These are phyloP conservation scores for Herpetotheres cachinnans DNA, from an alignment of 2,113 vertebrate species.

Conservation along the genomic window DNA sequence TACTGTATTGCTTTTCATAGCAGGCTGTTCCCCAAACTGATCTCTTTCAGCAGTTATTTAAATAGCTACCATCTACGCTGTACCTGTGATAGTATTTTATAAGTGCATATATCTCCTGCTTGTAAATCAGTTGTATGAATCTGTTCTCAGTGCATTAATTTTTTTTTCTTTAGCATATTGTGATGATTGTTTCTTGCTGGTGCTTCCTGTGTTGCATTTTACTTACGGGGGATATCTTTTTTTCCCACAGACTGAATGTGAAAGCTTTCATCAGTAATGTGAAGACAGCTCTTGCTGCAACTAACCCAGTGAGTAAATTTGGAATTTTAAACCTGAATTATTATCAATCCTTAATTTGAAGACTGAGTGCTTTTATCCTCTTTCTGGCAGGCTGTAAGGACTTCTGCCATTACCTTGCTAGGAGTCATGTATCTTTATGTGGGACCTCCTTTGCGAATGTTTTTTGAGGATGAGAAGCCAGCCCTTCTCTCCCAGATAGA, in stretches of 20 bases:
- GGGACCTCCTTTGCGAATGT: constrained; percentile 92
- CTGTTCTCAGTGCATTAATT: background rate
- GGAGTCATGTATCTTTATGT: constrained; percentile 96
- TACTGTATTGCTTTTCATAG: background rate
- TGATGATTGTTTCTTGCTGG: background rate
- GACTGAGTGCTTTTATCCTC: constrained; percentile 14
- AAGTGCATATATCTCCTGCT: background rate
- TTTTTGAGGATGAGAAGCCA: constrained; percentile 98
- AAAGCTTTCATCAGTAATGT: constrained; percentile 97
- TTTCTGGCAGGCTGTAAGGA: constrained; percentile 85
- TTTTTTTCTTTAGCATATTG: background rate
- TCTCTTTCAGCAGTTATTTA: background rate
- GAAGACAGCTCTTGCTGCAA: constrained; percentile 94
- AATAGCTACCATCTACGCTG: background rate
- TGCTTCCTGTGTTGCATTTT: background rate
- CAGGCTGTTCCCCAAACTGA: background rate
- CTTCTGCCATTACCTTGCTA: constrained; percentile 89
- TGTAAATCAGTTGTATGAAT: background rate
- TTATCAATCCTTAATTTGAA: background rate
- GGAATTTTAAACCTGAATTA: background rate
- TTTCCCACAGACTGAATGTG: constrained; percentile 85
- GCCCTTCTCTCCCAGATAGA: constrained; percentile 95
- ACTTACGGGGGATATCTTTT: background rate
- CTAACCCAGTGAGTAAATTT: constrained; percentile 87
- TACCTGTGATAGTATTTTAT: background rate